Conservation (phyloP, 2,113 vertebrate species). For the Hypomesus transpacificus region DNA sequence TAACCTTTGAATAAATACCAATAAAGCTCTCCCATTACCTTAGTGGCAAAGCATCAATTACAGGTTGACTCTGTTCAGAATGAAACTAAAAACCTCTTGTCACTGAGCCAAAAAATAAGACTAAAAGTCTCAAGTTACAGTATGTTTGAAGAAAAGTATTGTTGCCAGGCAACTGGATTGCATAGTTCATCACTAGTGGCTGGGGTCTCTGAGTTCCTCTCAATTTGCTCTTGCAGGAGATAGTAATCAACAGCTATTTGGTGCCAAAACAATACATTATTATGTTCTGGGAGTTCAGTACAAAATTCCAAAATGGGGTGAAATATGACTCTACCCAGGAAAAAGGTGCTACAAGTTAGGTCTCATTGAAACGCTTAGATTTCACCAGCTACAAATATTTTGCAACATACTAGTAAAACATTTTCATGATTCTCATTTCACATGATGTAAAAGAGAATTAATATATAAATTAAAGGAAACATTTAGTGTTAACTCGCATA, state of each 20-base stretch:
- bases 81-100: constrained; percentile 43
- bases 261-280: constrained; percentile 2
- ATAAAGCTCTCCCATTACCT: constrained; percentile 2
- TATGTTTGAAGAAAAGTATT: constrained; percentile 64
- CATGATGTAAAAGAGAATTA: no score
- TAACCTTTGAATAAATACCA: background rate
- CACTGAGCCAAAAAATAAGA: constrained; percentile 43
- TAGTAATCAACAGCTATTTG: constrained; percentile 34
- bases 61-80: constrained; percentile 18
- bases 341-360: background rate
- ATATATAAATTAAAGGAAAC: no score
- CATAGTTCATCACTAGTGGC: constrained; percentile 57
- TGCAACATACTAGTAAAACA: background rate
- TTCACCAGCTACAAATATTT: background rate
- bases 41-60: no score
- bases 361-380: no score
- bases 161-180: constrained; percentile 76
- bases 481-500: no score
- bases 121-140: constrained; percentile 58
- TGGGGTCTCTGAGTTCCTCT: constrained; percentile 49
- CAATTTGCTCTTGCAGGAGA: constrained; percentile 54
- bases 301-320: background rate
- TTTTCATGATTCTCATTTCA: no score
- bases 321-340: background rate
- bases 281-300: no score